Evolutionary conservation across 2,888 invertebrate genomes (phyloP).

Genomic region (Lasioglossum morio): DNA sequence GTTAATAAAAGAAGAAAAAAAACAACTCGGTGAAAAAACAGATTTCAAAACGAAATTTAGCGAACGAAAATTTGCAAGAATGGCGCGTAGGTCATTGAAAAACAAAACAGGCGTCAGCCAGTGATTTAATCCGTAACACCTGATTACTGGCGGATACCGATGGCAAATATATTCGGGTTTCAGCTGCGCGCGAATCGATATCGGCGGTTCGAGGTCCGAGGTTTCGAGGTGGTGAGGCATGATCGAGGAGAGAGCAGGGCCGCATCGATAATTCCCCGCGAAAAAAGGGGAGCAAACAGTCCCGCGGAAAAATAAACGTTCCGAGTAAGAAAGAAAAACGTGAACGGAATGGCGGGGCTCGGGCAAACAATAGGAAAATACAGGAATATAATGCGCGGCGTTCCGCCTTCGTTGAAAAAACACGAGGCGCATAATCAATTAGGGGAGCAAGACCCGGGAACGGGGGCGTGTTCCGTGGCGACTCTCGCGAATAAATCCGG

Average conservation of each 20-base stretch:
- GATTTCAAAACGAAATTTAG: neutral
- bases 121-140: neutral
- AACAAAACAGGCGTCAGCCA: neutral
- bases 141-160: neutral
- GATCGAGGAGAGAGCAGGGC: neutral
- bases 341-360: neutral
- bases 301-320: slow-evolving; percentile 15
- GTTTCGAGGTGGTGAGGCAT: neutral
- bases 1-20: too few relatives aligned
- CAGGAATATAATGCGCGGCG: slow-evolving; percentile 11
- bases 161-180: neutral
- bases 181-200: neutral
- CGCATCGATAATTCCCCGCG: neutral
- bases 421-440: slow-evolving; percentile 4
- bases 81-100: neutral
- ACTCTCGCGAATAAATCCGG: neutral
- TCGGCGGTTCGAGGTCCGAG: neutral
- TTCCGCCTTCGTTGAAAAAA: slow-evolving; percentile 8
- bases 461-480: neutral
- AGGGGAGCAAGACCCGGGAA: neutral
- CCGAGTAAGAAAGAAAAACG: neutral
- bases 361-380: slow-evolving; percentile 12
- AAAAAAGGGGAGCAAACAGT: neutral
- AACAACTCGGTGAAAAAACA: neutral
- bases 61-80: neutral